Evolutionary conservation across 2,797 vertebrate species (phyloP).

Genomic region (Balearica regulorum): DNA sequence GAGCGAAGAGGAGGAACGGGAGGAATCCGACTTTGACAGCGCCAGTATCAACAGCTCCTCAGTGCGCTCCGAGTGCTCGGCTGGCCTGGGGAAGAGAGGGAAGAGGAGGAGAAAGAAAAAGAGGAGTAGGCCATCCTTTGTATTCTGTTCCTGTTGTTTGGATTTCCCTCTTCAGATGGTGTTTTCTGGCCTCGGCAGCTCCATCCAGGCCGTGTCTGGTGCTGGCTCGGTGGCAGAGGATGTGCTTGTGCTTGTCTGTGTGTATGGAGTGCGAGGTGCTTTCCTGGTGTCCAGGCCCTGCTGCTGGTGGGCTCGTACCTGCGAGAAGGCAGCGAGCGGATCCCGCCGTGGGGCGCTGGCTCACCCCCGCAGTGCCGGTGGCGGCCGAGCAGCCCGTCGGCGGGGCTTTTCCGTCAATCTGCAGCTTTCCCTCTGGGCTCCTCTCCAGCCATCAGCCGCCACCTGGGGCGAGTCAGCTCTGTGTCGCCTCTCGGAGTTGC

Average conservation of each 20-base stretch:
- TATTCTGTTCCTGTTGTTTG: background rate
- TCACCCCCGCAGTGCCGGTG: rapidly evolving
- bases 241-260: background rate
- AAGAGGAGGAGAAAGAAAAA: constrained; percentile 89
- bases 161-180: background rate
- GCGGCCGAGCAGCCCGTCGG: rapidly evolving
- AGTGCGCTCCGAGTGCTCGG: constrained; percentile 86
- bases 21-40: constrained; percentile 95
- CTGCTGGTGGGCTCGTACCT: background rate
- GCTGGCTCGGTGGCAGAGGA: background rate
- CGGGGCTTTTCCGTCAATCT: rapidly evolving
- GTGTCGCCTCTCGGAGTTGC: rapidly evolving
- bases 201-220: background rate
- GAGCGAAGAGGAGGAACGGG: constrained; percentile 96
- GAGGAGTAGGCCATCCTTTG: constrained; percentile 83
- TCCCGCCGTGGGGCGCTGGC: rapidly evolving
- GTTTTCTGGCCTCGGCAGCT: background rate
- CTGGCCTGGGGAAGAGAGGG: constrained; percentile 86
- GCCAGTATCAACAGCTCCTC: constrained; percentile 96
- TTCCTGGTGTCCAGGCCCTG: background rate
- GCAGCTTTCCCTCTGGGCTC: background rate
- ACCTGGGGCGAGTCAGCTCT: background rate
- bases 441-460: background rate
- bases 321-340: background rate
- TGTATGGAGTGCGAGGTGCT: background rate